Evolutionary conservation across 1,140 invertebrate genomes (phyloP), one percentile per base, ranked within the genome.

Genomic region (Galleria mellonella): DNA sequence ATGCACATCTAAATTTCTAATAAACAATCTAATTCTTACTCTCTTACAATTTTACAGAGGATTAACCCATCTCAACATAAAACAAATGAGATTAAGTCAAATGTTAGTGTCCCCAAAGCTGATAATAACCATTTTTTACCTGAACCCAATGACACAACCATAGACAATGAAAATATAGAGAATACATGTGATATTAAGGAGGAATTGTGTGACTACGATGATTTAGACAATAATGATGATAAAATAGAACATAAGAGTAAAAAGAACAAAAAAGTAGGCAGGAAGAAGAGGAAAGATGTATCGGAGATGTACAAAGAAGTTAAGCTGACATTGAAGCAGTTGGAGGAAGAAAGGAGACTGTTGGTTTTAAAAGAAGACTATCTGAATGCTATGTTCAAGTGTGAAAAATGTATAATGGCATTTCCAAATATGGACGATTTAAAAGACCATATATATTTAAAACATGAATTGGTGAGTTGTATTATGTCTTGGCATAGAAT

Each of bases 361-460:
- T 15, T 65, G 31, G 33, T 33, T 9, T 8, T 17, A 1, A 58
- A 43, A 40, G 77, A 82, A 15, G 75, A 79, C 17, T 82, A 72
- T 58, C 42, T 75, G 0, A 77, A 82, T 54, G 75, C 79, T 0
- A 72, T 82, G 65, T 79, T 72, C 35, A 63, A 49, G 12, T 83
- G 79, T 43, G 70, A 77, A 9, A 53, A 32, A 4, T 83, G 79
- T 63, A 61, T 79, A 0, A 1, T 60, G 0, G 46, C 75, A 4
- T 83, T 82, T 43, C 72, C 79, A 0, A 83, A 79, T 51, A 55
- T 47, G 2, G 76, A 82, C 9, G 73, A 79, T 57, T 51, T 79
- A 12, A 62, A 61, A 8, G 76, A 83, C 9, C 79, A 83, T 62
- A 11, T 62, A 0, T 44, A 32, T 11, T 27, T 60, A 0, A 83